phyloP scores from a whole-genome alignment of 1,140 invertebrate genomes.

The Drosophila athabasca region DNA sequence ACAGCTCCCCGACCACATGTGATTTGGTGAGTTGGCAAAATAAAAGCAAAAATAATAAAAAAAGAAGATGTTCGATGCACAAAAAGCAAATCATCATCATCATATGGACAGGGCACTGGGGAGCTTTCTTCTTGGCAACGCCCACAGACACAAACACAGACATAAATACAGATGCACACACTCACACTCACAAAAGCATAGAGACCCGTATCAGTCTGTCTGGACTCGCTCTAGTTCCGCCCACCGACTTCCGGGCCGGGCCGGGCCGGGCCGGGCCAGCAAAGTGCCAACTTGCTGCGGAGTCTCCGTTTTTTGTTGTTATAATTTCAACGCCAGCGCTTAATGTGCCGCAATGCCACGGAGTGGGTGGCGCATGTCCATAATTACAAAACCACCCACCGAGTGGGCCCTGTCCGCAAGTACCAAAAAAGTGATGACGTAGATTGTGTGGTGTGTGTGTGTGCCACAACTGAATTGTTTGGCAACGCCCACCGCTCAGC shows the following conservation, averaged over 20 bases:
- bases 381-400: conserved; percentile 78
- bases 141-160: conserved; percentile 34
- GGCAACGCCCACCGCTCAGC: conserved; percentile 74
- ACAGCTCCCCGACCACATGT: conserved; percentile 9
- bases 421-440: conserved; percentile 69
- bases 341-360: conserved; percentile 38
- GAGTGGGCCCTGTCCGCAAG: background rate
- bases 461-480: conserved; percentile 68
- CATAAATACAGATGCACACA: no score
- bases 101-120: conserved; percentile 46
- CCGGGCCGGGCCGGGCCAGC: conserved; percentile 60
- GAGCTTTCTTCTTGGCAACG: conserved; percentile 56
- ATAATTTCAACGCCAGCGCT: conserved; percentile 44
- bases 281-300: conserved; percentile 58
- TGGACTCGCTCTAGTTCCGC: conserved; percentile 80
- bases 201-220: conserved; percentile 57
- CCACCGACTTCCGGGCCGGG: conserved; percentile 70
- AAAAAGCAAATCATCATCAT: conserved; percentile 72
- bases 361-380: conserved; percentile 62
- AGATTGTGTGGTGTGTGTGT: conserved; percentile 55
- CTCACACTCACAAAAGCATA: background rate
- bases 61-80: conserved; percentile 55
- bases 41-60: conserved; percentile 62
- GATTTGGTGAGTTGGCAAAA: conserved; percentile 76
- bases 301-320: conserved; percentile 54